Conservation (phyloP, 2,113 vertebrate species). For the Abramis brama region DNA sequence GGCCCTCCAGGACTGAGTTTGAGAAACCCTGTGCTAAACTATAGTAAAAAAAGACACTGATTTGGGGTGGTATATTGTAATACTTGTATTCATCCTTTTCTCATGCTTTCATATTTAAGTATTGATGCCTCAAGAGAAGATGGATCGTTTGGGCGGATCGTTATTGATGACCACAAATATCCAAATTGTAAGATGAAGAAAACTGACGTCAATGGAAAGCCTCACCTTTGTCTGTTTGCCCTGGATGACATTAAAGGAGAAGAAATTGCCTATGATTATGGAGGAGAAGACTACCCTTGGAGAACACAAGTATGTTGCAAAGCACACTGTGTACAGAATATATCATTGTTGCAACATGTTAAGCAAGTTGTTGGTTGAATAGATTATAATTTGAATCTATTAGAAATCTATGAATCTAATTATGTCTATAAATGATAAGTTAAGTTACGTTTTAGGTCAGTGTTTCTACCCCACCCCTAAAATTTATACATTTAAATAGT, state of each 20-base stretch:
- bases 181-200: constrained; percentile 38
- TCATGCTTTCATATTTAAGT: constrained; percentile 36
- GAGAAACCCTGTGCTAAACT: no score
- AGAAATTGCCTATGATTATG: no score
- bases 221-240: constrained; percentile 43
- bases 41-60: background rate
- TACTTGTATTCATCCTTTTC: background rate
- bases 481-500: no score
- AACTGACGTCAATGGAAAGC: constrained; percentile 27
- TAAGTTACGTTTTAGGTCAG: no score
- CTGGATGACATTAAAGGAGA: constrained; percentile 13
- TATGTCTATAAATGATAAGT: no score
- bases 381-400: no score
- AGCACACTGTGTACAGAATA: background rate
- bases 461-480: no score
- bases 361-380: no score
- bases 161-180: constrained; percentile 42
- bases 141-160: constrained; percentile 28
- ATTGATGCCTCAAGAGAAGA: constrained; percentile 42
- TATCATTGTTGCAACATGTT: background rate
- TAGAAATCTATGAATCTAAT: no score
- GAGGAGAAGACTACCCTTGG: no score
- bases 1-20: no score
- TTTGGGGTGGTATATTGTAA: background rate
- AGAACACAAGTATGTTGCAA: no score